Conservation (phyloP, 2,797 vertebrate genomes). For the Gallinago solitaria region DNA sequence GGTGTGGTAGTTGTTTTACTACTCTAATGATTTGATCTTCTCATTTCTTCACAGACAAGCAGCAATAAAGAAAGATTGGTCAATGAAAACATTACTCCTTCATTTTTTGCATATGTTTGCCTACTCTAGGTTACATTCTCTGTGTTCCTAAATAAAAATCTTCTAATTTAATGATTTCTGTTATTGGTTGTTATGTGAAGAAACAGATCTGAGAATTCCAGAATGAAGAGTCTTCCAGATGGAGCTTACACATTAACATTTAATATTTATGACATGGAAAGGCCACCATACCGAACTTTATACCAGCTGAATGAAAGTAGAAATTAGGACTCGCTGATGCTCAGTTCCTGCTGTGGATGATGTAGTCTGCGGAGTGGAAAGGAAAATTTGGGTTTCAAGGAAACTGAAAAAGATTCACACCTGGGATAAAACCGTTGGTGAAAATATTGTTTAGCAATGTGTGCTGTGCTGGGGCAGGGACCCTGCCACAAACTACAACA, state of each 20-base stretch:
- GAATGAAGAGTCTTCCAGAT: conserved; percentile 62
- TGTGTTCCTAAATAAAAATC: conserved; percentile 49
- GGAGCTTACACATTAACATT: conserved; percentile 66
- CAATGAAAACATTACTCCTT: conserved; percentile 53
- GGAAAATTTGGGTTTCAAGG: neutral
- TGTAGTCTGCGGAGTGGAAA: neutral
- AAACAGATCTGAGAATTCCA: conserved; percentile 50
- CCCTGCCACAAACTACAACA: neutral
- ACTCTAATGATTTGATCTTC: conserved; percentile 44
- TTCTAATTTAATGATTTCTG: conserved; percentile 55
- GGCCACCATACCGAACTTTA: conserved; percentile 41
- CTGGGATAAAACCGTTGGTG: neutral
- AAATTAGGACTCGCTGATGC: neutral
- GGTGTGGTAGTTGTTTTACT: conserved; percentile 23
- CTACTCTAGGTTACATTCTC: conserved; percentile 22
- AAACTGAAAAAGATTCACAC: neutral
- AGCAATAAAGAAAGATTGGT: conserved; percentile 60
- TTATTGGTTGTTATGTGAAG: conserved; percentile 55
- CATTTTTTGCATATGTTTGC: conserved; percentile 43
- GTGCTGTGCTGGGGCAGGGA: neutral
- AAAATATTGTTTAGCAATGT: neutral
- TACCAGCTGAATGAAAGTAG: neutral
- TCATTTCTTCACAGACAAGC: conserved; percentile 65
- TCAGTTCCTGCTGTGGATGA: neutral
- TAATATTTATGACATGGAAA: conserved; percentile 70